Conservation (phyloP, 2,797 vertebrate species). For the Cryptoblepharus egeriae region DNA sequence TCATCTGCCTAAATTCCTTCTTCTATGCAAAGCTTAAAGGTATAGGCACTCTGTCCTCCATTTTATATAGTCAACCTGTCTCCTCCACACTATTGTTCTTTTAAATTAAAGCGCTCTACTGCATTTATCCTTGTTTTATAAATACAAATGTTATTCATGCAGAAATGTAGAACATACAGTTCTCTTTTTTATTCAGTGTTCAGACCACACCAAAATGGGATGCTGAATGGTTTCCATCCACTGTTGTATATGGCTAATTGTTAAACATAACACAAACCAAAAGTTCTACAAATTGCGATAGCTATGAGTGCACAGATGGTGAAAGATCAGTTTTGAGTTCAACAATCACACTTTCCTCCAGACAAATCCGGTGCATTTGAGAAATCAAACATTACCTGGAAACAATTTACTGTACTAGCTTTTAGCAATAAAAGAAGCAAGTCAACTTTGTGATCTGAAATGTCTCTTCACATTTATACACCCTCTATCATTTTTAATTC, state of each 20-base stretch:
- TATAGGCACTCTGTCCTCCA: too few species aligned
- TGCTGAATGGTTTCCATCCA: slow-evolving; percentile 60
- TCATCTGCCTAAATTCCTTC: too few species aligned
- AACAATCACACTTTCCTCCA: slow-evolving; percentile 76
- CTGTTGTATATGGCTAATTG: slow-evolving; percentile 29
- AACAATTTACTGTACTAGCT: slow-evolving; percentile 85
- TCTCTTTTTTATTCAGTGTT: slow-evolving; percentile 72
- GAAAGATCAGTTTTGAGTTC: slow-evolving; percentile 67
- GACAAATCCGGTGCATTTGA: slow-evolving; percentile 84
- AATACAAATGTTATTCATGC: slow-evolving; percentile 78
- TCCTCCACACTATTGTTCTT: slow-evolving; percentile 43
- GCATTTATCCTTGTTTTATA: slow-evolving; percentile 69
- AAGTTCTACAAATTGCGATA: slow-evolving; percentile 51
- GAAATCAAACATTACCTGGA: slow-evolving; percentile 83
- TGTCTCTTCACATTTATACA: slow-evolving; percentile 68
- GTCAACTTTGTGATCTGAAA: slow-evolving; percentile 75
- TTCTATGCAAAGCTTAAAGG: too few species aligned
- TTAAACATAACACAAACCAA: slow-evolving; percentile 10
- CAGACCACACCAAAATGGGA: slow-evolving; percentile 59
- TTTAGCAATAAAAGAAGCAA: slow-evolving; percentile 78
- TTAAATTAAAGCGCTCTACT: slow-evolving; percentile 83
- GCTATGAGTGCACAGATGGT: slow-evolving; percentile 58
- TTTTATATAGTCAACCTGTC: too few species aligned
- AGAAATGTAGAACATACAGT: slow-evolving; percentile 71
- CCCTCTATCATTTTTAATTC: too few species aligned